Conservation (phyloP, 53 echinoderm and acorn worm species). For the Stichopus horrens region DNA sequence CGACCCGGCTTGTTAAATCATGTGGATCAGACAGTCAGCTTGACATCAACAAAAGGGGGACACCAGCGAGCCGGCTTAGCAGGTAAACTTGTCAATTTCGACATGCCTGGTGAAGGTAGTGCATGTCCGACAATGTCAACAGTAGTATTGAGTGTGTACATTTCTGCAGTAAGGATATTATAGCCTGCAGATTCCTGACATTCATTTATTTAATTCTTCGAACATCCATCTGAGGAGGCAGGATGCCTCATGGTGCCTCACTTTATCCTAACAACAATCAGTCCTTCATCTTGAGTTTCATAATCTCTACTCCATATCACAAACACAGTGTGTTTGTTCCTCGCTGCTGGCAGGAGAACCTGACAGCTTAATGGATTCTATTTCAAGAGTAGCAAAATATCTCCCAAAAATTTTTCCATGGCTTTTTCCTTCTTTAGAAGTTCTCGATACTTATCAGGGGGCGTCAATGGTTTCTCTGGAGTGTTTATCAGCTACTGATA, state of each 20-base stretch:
- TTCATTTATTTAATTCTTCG: not conserved
- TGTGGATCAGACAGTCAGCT: no score
- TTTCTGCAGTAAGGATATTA: no score
- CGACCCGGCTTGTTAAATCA: not conserved
- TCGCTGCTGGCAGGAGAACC: not conserved
- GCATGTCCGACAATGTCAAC: no score
- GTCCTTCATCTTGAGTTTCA: not conserved
- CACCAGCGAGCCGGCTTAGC: not conserved
- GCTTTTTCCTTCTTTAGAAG: not conserved
- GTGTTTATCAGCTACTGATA: not conserved
- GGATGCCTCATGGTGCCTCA: not conserved
- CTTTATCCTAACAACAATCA: not conserved
- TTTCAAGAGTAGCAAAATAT: not conserved
- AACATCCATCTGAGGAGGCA: not conserved
- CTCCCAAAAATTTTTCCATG: not conserved
- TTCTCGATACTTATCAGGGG: not conserved
- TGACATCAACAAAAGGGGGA: no score
- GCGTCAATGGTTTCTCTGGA: not conserved
- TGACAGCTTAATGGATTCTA: constrained; percentile 36
- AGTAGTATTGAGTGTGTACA: no score
- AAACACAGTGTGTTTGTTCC: not conserved
- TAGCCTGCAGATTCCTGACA: not conserved
- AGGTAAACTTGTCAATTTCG: not conserved
- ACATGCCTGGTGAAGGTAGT: no score
- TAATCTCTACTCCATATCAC: not conserved